These are phyloP conservation scores for Trachelipus rathkii DNA, from an alignment of 1,140 invertebrate species.

Conservation along the genomic window DNA sequence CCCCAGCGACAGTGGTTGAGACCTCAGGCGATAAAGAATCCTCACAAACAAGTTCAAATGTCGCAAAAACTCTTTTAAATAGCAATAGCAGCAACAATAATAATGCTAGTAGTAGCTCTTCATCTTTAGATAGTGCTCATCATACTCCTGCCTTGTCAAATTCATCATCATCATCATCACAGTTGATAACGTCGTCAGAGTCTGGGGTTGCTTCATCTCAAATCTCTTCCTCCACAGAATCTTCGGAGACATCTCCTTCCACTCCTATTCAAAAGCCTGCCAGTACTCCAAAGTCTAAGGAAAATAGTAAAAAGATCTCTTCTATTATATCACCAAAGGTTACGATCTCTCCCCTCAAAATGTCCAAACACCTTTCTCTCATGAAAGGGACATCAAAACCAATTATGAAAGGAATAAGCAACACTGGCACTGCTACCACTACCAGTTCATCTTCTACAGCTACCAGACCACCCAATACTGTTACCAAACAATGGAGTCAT, in stretches of 20 bases:
- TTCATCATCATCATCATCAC: no score
- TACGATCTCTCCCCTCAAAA: not conserved
- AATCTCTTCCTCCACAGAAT: no score
- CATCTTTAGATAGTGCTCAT: no score
- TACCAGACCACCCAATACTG: not conserved
- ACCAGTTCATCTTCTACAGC: constrained; percentile 2
- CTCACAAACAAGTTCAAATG: constrained; percentile 16
- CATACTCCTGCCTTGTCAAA: no score
- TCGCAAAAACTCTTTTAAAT: constrained; percentile 10
- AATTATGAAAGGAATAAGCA: no score
- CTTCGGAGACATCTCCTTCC: no score
- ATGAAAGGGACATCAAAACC: not conserved
- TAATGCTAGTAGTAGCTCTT: not conserved
- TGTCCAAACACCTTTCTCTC: not conserved
- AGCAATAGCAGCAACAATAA: constrained; percentile 21
- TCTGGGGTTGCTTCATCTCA: no score
- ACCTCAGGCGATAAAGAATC: constrained; percentile 19
- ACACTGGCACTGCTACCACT: not conserved
- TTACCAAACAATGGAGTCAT: no score
- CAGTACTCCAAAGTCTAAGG: no score
- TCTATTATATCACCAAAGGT: not conserved
- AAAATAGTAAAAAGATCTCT: no score
- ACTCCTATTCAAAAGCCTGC: no score
- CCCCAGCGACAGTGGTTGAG: not conserved
- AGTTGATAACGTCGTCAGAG: no score